Base-by-base conservation (phyloP, 2,113 vertebrate genomes). In the Menidia beryllina region DNA sequence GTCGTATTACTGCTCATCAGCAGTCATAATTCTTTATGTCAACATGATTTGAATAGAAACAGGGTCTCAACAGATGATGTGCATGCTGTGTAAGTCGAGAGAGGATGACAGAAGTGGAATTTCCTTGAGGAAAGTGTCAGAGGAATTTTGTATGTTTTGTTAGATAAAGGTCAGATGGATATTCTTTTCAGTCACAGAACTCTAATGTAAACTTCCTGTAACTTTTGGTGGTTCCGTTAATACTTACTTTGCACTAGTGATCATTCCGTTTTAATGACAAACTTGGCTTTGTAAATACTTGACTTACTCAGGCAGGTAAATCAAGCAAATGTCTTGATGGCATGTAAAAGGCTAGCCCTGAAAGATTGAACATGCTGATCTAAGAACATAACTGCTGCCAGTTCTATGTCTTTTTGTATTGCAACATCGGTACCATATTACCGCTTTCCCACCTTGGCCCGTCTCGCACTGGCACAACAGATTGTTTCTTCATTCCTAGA, bases 191-290 rank as follows among this genome's bases (percentile, higher is more conserved):
- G 81, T 81, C 84, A 57, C 81, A 39, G 66, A 72, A 69, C 59
- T 84, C 13, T 52, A 72, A 61, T 83, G 47, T 80, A 69, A 39
- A 64, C 69, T 82, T 56, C 81, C 36, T 74, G 79, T 67, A 34
- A 75, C 56, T 81, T 80, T 39, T 66, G 41, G 66, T 56, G 57
- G 73, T 86, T 63, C 30, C 70, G 79, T 80, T 79, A 69, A 34
- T 79, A 79, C 75, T 75, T 81, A 63, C 89, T 77, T 89, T 91
- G 89, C 88, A 89, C 81, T 85, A 86, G 47, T 79, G 38, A 56
- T 87, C 49, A 67, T 81, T 89, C 61, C 56, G 75, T 74, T 81
- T 54, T n/a, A 59, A 15, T 23, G 20, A 43, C 69, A 55, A 53
- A 21, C 13, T 39, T 49, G 48, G 30, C 34, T 47, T 72, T 68